Percentiles rank a stretch among this genome's conserved stretches.
Conservation (phyloP, 2,113 vertebrate species). For the Muscicapa adusta region DNA sequence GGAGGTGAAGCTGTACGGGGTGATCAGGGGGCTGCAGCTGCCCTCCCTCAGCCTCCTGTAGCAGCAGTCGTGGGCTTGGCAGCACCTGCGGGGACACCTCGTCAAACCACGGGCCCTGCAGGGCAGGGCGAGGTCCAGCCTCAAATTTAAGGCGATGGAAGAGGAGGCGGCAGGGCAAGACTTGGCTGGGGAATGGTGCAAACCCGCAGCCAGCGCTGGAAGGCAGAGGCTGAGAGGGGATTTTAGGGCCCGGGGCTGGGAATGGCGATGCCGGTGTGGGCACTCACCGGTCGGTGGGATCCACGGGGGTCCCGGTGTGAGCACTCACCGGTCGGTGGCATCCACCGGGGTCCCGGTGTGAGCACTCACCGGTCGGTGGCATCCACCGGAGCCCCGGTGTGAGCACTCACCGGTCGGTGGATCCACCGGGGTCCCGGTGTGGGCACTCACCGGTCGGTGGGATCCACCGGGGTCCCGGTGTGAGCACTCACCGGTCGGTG, state of each 20-base stretch:
- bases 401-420: too few species aligned
- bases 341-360: not conserved
- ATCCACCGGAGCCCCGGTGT: not conserved
- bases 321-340: not conserved
- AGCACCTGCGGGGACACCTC: not conserved
- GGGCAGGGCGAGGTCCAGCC: not conserved
- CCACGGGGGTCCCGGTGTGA: not conserved
- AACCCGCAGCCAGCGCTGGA: fast-evolving
- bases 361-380: not conserved
- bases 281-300: conserved; percentile 10
- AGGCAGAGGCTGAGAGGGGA: fast-evolving
- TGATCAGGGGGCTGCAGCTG: conserved; percentile 44
- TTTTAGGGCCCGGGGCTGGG: fast-evolving
- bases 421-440: conserved; percentile 1
- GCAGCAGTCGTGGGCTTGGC: conserved; percentile 62
- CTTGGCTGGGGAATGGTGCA: too few species aligned
- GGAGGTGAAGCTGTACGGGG: not conserved
- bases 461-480: not conserved
- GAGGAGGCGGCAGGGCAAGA: not conserved
- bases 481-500: too few species aligned
- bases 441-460: not conserved
- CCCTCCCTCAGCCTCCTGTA: conserved; percentile 20
- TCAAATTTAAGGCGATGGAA: not conserved
- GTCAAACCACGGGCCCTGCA: not conserved
- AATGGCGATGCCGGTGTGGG: fast-evolving